Evolutionary conservation across 2,113 vertebrate species (phyloP).

Genomic region (Phocoena phocoena): DNA sequence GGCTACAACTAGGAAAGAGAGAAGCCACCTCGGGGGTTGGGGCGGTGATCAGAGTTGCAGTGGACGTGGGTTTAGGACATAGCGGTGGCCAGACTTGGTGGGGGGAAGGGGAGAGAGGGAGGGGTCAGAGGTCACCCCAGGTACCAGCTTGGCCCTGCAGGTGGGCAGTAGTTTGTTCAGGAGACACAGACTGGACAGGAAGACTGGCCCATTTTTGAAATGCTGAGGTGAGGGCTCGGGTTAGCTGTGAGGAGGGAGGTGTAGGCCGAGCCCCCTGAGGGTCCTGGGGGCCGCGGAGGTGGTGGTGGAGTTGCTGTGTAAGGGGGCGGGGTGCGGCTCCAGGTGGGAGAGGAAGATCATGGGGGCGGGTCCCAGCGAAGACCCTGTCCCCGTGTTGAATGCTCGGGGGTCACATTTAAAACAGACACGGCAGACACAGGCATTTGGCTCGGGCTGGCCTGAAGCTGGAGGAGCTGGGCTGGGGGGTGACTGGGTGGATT

Average conservation of each 20-base stretch:
- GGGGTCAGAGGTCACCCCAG: neutral
- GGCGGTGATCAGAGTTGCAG: no score
- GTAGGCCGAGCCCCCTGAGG: neutral
- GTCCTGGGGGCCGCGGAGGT: rapidly evolving
- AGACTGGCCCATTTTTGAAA: neutral
- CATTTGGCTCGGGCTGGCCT: rapidly evolving
- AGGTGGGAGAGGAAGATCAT: rapidly evolving
- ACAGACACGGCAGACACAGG: neutral
- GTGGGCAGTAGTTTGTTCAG: neutral
- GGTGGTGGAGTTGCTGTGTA: neutral
- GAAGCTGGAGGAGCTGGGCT: neutral
- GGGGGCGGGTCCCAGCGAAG: rapidly evolving
- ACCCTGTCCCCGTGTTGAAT: rapidly evolving
- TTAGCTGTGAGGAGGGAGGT: neutral
- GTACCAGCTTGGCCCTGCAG: neutral
- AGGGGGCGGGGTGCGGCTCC: rapidly evolving
- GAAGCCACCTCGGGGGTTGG: rapidly evolving
- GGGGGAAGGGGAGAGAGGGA: no score
- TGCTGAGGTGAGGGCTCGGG: rapidly evolving
- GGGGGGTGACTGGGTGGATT: rapidly evolving
- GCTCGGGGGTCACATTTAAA: neutral
- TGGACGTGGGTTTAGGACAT: no score
- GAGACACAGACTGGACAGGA: rapidly evolving
- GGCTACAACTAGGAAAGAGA: neutral
- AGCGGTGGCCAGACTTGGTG: no score